Base-by-base conservation (phyloP, 2,797 vertebrate species). In the Nannoperca australis region DNA sequence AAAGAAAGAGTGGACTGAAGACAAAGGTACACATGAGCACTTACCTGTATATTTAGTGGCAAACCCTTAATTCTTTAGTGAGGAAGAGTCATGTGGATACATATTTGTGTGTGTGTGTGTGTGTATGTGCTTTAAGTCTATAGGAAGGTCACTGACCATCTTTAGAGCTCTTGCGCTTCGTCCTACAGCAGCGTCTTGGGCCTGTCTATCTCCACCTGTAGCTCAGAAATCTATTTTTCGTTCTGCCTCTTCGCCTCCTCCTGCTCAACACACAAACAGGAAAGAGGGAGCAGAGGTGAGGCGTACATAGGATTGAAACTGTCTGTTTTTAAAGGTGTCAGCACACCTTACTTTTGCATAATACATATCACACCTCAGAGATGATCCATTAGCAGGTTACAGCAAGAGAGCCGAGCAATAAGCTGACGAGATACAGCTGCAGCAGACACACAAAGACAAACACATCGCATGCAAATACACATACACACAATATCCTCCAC, bases 351-450 rank as follows among this genome's bases (percentile, higher is more conserved):
- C 85, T 91, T 95, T 94, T 95, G 94, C 94, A 95, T 95, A 93
- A 94, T 93, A 90, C 92, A 94, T 90, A 92, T 95, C 91, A 93
- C 94, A 95, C 94, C 91, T 95, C 72, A 72, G 82, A 94, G 93
- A 95, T 88, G 92, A 93, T 94, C 94, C 94, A 95, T 96, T 95
- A 95, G 94, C 94, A 93, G 88, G 89, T 92, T 90, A 86, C 71
- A 78, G 84, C 81, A 71, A 83, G 79, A 83, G 73, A 92, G 85
- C 64, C 4, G 73, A 84, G 86, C 90, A 89, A 92, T 88, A 92
- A 90, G 87, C 79, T 89, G 90, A 93, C 64, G 64, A 85, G 89
- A 88, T 78, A 76, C 68, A 75, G 71, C 66, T 58, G 77, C 47
- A 61, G 79, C 76, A 66, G 71, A 76, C 71, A 66, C 81, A 65